Evolutionary conservation across 2,888 invertebrate genomes (phyloP).

Genomic region (Anticlea derivata): DNA sequence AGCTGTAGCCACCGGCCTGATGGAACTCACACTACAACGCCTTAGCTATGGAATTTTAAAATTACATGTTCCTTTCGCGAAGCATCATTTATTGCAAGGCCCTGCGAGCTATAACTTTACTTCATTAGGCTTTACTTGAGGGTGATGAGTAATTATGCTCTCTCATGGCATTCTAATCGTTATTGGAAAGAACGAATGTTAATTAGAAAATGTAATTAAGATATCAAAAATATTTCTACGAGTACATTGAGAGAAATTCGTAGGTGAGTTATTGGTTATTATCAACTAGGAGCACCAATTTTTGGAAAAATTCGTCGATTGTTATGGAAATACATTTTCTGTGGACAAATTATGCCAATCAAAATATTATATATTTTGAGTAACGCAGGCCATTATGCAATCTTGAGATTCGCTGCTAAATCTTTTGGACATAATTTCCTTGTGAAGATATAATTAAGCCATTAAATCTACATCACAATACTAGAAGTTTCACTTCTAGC

Average conservation of each 20-base stretch:
- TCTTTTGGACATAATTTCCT: constrained; percentile 1
- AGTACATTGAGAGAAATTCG: too few relatives aligned
- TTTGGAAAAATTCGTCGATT: background rate
- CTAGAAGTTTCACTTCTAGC: constrained; percentile 14
- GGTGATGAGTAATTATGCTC: constrained; percentile 19
- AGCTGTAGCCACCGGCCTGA: constrained; percentile 41
- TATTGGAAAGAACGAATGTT: constrained; percentile 1
- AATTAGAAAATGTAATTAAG: constrained; percentile 2
- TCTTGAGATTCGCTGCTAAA: background rate
- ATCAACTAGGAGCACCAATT: too few relatives aligned
- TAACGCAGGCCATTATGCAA: background rate
- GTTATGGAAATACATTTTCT: background rate
- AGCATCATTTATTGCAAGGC: constrained; percentile 40
- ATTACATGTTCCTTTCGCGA: constrained; percentile 50
- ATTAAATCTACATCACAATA: constrained; percentile 24
- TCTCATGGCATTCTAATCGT: constrained; percentile 15
- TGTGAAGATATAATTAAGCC: constrained; percentile 8
- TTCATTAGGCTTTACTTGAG: constrained; percentile 26
- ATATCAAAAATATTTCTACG: too few relatives aligned
- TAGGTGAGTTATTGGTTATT: too few relatives aligned
- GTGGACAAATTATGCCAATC: too few relatives aligned
- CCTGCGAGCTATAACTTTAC: constrained; percentile 34
- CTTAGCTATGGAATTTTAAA: constrained; percentile 31
- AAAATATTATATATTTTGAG: background rate
- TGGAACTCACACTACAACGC: constrained; percentile 28